Percentiles rank a stretch among this genome's conserved stretches.
Conservation (phyloP, 1,140 invertebrate species). For the Ectropis grisescens region DNA sequence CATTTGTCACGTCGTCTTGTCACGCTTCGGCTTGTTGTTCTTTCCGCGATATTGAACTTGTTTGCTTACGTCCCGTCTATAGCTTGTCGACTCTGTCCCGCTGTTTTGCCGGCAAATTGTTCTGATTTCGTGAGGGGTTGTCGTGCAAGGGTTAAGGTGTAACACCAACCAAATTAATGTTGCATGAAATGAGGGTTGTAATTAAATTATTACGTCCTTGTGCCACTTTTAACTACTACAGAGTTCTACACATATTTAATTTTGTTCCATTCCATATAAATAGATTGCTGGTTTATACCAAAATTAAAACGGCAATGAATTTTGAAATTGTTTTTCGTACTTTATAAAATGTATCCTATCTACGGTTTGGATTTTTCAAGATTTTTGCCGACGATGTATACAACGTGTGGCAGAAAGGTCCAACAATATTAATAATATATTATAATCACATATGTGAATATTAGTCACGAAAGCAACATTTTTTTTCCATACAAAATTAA, state of each 20-base stretch:
- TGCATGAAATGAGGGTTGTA: too few species aligned
- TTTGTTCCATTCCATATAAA: neutral
- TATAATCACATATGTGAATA: too few species aligned
- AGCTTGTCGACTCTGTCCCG: slow-evolving; percentile 11
- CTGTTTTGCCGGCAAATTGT: slow-evolving; percentile 21
- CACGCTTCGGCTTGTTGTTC: slow-evolving; percentile 25
- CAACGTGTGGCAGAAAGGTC: too few species aligned
- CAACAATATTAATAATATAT: too few species aligned
- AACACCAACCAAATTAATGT: too few species aligned
- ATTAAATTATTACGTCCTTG: slow-evolving; percentile 3
- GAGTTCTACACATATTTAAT: neutral
- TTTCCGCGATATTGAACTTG: slow-evolving; percentile 20
- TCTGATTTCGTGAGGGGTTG: slow-evolving; percentile 12
- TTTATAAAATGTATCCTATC: too few species aligned
- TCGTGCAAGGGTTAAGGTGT: slow-evolving; percentile 7
- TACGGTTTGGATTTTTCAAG: too few species aligned
- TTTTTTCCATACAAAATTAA: too few species aligned
- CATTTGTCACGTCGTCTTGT: slow-evolving; percentile 33
- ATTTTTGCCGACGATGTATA: too few species aligned
- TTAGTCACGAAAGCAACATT: too few species aligned
- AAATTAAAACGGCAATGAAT: too few species aligned
- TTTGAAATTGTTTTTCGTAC: too few species aligned
- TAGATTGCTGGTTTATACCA: neutral
- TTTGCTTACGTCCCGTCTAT: slow-evolving; percentile 21
- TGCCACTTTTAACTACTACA: neutral